Percentiles rank a stretch among this genome's conserved stretches.
These are phyloP conservation scores for Cacatua alba DNA, from an alignment of 2,113 vertebrate genomes.

Conservation along the genomic window DNA sequence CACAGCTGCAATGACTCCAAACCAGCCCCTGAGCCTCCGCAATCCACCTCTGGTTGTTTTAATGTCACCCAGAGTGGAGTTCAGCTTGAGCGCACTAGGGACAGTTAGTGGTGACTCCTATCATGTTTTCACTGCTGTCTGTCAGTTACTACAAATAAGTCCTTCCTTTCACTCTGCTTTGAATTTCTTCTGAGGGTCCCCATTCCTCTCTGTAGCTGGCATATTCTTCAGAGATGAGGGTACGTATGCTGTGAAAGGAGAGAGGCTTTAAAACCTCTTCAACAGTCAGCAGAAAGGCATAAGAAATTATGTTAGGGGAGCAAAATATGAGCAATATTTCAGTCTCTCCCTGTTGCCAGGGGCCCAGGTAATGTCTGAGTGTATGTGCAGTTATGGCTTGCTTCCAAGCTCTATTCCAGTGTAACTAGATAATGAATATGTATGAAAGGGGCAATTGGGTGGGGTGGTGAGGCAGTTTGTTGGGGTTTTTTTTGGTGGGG, in stretches of 20 bases:
- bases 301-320: neutral
- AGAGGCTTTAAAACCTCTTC: neutral
- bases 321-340: conserved; percentile 11
- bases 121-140: neutral
- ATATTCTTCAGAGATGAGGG: neutral
- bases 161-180: neutral
- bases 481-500: neutral
- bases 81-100: neutral
- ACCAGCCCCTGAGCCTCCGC: neutral
- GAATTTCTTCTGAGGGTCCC: neutral
- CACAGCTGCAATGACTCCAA: neutral
- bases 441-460: neutral
- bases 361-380: neutral
- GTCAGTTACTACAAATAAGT: neutral
- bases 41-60: neutral
- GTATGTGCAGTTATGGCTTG: neutral
- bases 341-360: neutral
- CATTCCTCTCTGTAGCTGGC: neutral
- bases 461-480: too few relatives aligned
- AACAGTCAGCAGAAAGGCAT: neutral
- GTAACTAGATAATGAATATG: conserved; percentile 13
- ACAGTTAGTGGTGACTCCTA: neutral
- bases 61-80: accelerated
- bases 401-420: neutral
- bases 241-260: neutral